These are phyloP conservation scores for Myotis pilosus DNA, from an alignment of 2,797 vertebrate genomes.

Conservation along the genomic window DNA sequence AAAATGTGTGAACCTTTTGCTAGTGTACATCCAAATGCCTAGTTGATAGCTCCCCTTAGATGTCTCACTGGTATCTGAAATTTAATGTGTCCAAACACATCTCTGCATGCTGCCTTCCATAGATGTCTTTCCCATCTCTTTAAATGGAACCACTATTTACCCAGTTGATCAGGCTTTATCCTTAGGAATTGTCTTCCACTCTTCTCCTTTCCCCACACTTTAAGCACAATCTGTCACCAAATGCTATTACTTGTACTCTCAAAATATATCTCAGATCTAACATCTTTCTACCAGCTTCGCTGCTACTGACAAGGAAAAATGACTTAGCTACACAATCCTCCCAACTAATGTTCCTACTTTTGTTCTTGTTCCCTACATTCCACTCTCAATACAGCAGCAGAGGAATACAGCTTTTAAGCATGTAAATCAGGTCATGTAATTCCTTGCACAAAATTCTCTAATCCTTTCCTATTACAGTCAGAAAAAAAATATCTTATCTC, in stretches of 20 bases:
- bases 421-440: background rate
- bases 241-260: background rate
- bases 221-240: background rate
- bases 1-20: background rate
- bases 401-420: background rate
- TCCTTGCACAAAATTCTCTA: background rate
- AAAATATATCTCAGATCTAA: slow-evolving; percentile 21
- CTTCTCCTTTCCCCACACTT: background rate
- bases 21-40: background rate
- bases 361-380: background rate
- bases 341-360: background rate
- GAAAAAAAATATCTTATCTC: background rate
- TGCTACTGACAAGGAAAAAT: background rate
- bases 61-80: background rate
- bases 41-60: background rate
- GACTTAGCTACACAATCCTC: background rate
- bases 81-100: background rate
- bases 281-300: background rate
- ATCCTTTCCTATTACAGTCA: background rate
- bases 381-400: background rate
- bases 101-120: background rate
- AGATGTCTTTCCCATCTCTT: background rate
- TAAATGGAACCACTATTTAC: background rate
- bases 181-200: background rate
- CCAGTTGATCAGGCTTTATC: background rate